Percentiles rank a stretch among this genome's conserved stretches.
Evolutionary conservation across 2,113 vertebrate genomes (phyloP).

Genomic region (Leiothrix lutea): DNA sequence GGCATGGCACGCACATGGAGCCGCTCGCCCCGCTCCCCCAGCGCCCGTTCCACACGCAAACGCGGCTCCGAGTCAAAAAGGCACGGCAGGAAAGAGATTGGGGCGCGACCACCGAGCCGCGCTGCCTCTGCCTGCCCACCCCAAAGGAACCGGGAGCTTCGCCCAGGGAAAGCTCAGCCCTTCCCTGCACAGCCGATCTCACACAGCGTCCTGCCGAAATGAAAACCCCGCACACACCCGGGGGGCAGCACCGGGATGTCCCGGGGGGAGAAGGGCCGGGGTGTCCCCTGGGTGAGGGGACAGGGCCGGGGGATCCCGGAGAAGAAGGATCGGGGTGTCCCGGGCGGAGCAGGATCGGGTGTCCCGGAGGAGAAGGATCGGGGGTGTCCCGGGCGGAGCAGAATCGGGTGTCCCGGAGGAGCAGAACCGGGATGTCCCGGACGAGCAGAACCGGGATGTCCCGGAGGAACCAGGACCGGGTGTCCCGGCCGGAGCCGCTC

Average conservation of each 20-base stretch:
- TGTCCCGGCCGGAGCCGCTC: neutral
- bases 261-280: neutral
- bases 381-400: no score
- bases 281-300: neutral
- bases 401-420: neutral
- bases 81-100: neutral
- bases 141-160: neutral
- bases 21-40: neutral
- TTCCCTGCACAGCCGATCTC: neutral
- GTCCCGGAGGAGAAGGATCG: no score
- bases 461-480: no score
- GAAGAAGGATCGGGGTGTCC: neutral
- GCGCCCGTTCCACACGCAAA: neutral
- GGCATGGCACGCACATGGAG: neutral
- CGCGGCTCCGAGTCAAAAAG: fast-evolving
- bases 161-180: neutral
- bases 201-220: fast-evolving
- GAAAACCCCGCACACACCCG: neutral
- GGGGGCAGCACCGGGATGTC: neutral
- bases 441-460: no score
- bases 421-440: no score
- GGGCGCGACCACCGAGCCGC: fast-evolving
- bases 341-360: no score
- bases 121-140: fast-evolving
- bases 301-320: neutral